phyloP scores from a whole-genome alignment of 2,888 invertebrate genomes.

The Morpho deidamia region DNA sequence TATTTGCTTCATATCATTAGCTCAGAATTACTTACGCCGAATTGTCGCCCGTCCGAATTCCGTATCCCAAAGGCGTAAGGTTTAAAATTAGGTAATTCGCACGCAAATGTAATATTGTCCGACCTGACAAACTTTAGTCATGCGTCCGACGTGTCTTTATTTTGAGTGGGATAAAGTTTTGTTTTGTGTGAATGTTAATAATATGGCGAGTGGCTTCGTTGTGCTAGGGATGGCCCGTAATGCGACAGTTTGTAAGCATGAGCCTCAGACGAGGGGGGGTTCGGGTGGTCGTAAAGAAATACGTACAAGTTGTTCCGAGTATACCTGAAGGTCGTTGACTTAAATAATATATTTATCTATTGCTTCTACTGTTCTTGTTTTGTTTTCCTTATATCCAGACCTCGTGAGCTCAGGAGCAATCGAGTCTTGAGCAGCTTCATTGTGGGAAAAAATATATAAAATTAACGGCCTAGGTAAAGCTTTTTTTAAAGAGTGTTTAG shows the following conservation, averaged over 20 bases:
- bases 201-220: slow-evolving; percentile 41
- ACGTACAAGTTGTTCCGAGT: slow-evolving; percentile 58
- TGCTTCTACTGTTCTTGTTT: slow-evolving; percentile 13
- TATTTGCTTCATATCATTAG: slow-evolving; percentile 57
- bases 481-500: too few relatives aligned
- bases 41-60: slow-evolving; percentile 34
- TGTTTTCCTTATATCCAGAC: background rate
- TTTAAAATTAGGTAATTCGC: slow-evolving; percentile 31
- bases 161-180: slow-evolving; percentile 36
- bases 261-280: slow-evolving; percentile 52
- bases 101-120: slow-evolving; percentile 35
- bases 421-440: too few relatives aligned
- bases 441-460: too few relatives aligned
- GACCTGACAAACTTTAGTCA: slow-evolving; percentile 33
- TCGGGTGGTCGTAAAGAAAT: slow-evolving; percentile 61
- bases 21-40: slow-evolving; percentile 55
- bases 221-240: slow-evolving; percentile 65
- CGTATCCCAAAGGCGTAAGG: slow-evolving; percentile 40
- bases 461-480: too few relatives aligned
- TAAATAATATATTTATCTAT: slow-evolving; percentile 52
- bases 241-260: slow-evolving; percentile 78
- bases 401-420: too few relatives aligned
- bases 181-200: slow-evolving; percentile 29
- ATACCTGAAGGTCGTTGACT: slow-evolving; percentile 58
- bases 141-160: slow-evolving; percentile 33